Base-by-base conservation (phyloP, 1,140 invertebrate species). In the Dendroctonus valens region DNA sequence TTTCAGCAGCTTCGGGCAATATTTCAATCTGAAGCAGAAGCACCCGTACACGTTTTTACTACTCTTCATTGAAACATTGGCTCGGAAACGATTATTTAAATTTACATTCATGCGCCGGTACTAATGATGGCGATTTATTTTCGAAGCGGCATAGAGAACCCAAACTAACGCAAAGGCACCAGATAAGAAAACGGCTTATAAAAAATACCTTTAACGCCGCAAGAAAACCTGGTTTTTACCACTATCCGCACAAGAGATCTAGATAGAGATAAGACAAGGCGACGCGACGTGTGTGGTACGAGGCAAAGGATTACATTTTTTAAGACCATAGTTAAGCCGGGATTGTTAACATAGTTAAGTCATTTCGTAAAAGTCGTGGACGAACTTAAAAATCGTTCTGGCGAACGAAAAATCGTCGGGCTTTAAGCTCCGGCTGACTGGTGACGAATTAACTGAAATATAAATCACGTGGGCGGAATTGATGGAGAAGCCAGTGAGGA, bases 171-270 rank as follows among this genome's bases (percentile, higher is more conserved):
- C 53, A 26, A 15, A 7, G 11, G 7, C 11, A 11, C 9, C 9
- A 55, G 53, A 55, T 55, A 55, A 59, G 26, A 49, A 42, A n/a
- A 5, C 58, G 11, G 40, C 26, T 12, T 46, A 52, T 62, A 62
- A 62, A 62, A 61, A 62, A 37, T 42, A 15, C 50, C 48, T 62
- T 62, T 62, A 62, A 51, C 59, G 50, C 59, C 39, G 59, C 53
- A 62, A 62, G 59, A 62, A 62, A 62, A 62, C 59, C 49, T 52
- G 59, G 49, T 62, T 62, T 62, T 62, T 62, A 62, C 59, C 59
- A 62, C 59, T 53, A 62, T 62, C 59, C 49, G 49, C 59, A 62
- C 59, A 46, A 51, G 46, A 60, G 59, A 60, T 49, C 44, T 49
- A 50, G 59, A 60, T 60, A 51, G 38, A 41, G 46, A 51, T 60